phyloP scores from a whole-genome alignment of 2,797 vertebrate species.

The Kryptolebias ocellatus region DNA sequence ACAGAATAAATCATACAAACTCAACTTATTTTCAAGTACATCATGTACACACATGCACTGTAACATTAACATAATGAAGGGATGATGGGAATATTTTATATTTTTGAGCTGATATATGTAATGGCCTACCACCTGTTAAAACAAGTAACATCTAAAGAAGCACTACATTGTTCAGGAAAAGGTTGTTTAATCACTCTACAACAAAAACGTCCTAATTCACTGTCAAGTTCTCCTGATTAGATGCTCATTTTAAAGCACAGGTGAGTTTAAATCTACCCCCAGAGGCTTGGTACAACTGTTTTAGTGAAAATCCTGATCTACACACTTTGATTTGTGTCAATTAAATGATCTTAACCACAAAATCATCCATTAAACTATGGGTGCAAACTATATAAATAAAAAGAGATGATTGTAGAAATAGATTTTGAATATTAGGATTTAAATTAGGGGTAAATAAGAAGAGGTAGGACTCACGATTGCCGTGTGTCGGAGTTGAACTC shows the following conservation, averaged over 20 bases:
- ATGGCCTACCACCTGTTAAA: not conserved
- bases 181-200: too few species aligned
- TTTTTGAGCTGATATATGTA: not conserved
- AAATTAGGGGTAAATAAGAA: conserved; percentile 22
- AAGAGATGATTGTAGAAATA: not conserved
- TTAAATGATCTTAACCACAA: conserved; percentile 6
- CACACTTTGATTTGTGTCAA: conserved; percentile 8
- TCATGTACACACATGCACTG: conserved; percentile 10
- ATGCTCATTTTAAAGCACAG: conserved; percentile 5
- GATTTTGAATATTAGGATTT: not conserved
- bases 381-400: conserved; percentile 10
- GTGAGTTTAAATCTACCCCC: not conserved
- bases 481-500: conserved; percentile 64
- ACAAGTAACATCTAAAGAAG: not conserved
- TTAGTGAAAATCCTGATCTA: conserved; percentile 15
- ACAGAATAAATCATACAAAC: conserved; percentile 16
- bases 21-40: not conserved
- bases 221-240: not conserved
- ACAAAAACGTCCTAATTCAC: too few species aligned
- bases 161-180: not conserved
- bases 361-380: not conserved
- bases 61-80: not conserved
- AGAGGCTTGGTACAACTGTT: conserved; percentile 12
- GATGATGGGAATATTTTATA: not conserved
- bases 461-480: conserved; percentile 72